A percentile compares a stretch with the other conserved stretches of the same genome.
Evolutionary conservation across 1,140 invertebrate genomes (phyloP).

Genomic region (Hyposmocoma kahamanoa): DNA sequence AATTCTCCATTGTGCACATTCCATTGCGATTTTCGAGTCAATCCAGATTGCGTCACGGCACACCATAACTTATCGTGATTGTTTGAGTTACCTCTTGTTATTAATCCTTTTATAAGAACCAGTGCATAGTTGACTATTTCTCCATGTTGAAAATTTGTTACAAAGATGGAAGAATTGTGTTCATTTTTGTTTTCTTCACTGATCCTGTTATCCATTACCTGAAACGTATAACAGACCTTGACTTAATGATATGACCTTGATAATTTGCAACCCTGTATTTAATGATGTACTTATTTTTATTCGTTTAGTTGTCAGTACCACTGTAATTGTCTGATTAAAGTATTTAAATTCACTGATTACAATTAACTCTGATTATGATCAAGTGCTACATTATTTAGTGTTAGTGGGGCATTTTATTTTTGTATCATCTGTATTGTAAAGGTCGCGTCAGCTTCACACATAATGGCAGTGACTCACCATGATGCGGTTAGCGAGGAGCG

Average conservation of each 20-base stretch:
- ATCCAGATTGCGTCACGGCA: conserved; percentile 37
- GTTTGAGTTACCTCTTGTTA: conserved; percentile 57
- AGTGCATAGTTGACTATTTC: conserved; percentile 66
- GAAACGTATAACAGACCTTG: conserved; percentile 24
- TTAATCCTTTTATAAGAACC: conserved; percentile 63
- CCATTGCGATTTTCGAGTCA: conserved; percentile 48
- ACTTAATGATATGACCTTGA: not conserved
- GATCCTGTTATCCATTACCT: conserved; percentile 66
- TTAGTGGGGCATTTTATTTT: conserved; percentile 20
- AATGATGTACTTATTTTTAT: too few species aligned
- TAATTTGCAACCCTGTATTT: not conserved
- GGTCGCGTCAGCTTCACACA: conserved; percentile 57
- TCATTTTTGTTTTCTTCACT: conserved; percentile 56
- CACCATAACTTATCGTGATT: conserved; percentile 61
- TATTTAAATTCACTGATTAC: too few species aligned
- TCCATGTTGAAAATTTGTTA: conserved; percentile 68
- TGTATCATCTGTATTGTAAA: conserved; percentile 26
- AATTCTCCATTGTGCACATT: conserved; percentile 67
- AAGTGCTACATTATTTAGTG: too few species aligned
- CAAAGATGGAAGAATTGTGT: conserved; percentile 54
- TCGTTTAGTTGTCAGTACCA: too few species aligned
- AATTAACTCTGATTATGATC: too few species aligned
- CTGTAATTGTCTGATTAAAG: too few species aligned
- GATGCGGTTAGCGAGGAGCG: conserved; percentile 61
- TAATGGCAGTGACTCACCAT: conserved; percentile 65